phyloP scores from a whole-genome alignment of 1,140 invertebrate genomes.

The Luehdorfia chinensis region DNA sequence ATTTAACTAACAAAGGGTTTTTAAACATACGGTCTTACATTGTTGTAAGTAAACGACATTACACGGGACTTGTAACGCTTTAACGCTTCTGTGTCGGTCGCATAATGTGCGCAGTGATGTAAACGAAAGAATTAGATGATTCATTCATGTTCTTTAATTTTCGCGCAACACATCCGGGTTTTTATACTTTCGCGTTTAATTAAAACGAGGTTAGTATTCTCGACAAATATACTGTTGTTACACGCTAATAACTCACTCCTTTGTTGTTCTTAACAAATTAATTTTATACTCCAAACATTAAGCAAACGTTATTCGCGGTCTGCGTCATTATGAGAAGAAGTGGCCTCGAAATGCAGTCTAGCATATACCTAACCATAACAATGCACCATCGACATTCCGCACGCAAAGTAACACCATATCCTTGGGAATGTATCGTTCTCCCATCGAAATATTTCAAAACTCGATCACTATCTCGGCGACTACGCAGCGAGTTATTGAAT shows the following conservation, averaged over 20 bases:
- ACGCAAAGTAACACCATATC: slow-evolving; percentile 75
- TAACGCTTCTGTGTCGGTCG: slow-evolving; percentile 49
- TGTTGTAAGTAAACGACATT: slow-evolving; percentile 56
- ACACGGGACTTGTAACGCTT: slow-evolving; percentile 44
- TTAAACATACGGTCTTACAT: slow-evolving; percentile 38
- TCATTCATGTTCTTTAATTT: slow-evolving; percentile 45
- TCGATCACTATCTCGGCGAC: slow-evolving; percentile 70
- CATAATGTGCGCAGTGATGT: slow-evolving; percentile 59
- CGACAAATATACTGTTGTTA: slow-evolving; percentile 13
- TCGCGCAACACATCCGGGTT: slow-evolving; percentile 37
- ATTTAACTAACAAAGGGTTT: slow-evolving; percentile 55
- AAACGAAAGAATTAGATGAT: slow-evolving; percentile 50
- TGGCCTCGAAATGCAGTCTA: slow-evolving; percentile 9
- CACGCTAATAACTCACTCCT: slow-evolving; percentile 16
- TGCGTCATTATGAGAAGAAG: neutral
- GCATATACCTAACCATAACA: slow-evolving; percentile 35
- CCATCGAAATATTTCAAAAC: slow-evolving; percentile 72
- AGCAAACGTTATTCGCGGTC: slow-evolving; percentile 14
- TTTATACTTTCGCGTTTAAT: slow-evolving; percentile 26
- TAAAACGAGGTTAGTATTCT: slow-evolving; percentile 23
- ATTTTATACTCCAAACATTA: neutral
- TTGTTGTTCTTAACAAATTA: slow-evolving; percentile 8
- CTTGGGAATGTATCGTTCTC: slow-evolving; percentile 70
- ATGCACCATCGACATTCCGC: slow-evolving; percentile 58
- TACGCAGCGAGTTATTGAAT: slow-evolving; percentile 72